Base-by-base conservation (phyloP, 2,888 invertebrate species). In the Heliconius erato region DNA sequence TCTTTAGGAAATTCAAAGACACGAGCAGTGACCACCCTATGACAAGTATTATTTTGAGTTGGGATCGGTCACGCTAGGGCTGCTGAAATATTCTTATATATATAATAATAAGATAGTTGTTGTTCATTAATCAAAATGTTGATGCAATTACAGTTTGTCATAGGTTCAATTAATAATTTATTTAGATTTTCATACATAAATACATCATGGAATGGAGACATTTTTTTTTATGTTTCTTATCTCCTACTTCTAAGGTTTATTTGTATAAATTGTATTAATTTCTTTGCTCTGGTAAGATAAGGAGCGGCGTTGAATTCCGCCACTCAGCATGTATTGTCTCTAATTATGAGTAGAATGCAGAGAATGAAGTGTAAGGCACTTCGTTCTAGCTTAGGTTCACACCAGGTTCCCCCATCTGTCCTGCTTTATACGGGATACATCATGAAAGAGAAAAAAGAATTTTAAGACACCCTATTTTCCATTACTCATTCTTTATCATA, bases 51-150 rank as follows among this genome's bases (percentile, higher is more conserved):
- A 93, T 94, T 94, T 93, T 94, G 95, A 94, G 92, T 93, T 94
- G 94, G 94, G 94, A 93, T 92, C 90, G 94, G 95, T 94, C 94
- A 92, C 91, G 92, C 87, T 89, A 93, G 95, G 95, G 95, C 87
- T 94, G 89, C 88, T 92, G 90, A 88, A 40, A 63, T 65, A 3
- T 40, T 67, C 16, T 78, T 78, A 59, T 74, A 14, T 5, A n/a
- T n/a, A 14, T 5, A n/a, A 35, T 35, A 54, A 19, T 54, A 74
- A 28, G 32, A 67, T 28, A 32, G 28, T 28, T 67, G 67, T 2
- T 32, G 28, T 67, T 67, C 67, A 28, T 67, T 67, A 28, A 67
- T 67, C 28, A 28, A 19, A 28, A 67, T 14, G 26, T 67, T 67
- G 9, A 65, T 65, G 26, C n/a, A 65, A n/a, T 65, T 65, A 12